A percentile compares a stretch with the other conserved stretches of the same genome.
Conservation (phyloP, 2,113 vertebrate species). For the Orycteropus afer region DNA sequence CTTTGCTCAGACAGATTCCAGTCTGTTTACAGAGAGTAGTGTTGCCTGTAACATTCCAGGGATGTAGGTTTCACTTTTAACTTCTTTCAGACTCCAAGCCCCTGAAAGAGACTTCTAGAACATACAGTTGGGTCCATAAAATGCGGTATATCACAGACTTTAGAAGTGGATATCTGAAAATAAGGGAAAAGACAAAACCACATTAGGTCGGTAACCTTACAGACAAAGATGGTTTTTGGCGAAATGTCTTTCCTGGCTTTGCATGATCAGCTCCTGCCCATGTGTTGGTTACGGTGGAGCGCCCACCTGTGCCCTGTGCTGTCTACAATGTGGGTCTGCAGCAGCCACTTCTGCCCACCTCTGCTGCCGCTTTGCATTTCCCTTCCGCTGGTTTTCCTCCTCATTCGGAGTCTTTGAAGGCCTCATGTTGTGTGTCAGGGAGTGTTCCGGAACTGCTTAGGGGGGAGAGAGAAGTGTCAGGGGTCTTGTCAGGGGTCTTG, state of each 20-base stretch:
- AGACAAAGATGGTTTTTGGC: background rate
- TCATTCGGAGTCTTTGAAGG: slow-evolving; percentile 18
- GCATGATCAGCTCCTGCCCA: background rate
- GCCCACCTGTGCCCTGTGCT: background rate
- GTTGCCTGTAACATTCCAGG: slow-evolving; percentile 32
- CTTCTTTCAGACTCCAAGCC: slow-evolving; percentile 11
- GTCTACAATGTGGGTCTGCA: background rate
- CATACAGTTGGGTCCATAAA: slow-evolving; percentile 17
- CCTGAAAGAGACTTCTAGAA: slow-evolving; percentile 33
- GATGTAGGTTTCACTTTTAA: slow-evolving; percentile 52
- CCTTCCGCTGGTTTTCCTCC: background rate
- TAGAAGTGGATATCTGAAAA: slow-evolving; percentile 48
- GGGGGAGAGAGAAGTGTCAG: slow-evolving; percentile 10
- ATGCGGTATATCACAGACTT: slow-evolving; percentile 26
- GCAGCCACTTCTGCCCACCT: slow-evolving; percentile 1
- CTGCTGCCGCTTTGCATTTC: background rate
- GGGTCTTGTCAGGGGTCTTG: background rate
- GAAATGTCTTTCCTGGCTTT: background rate
- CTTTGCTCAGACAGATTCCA: slow-evolving; percentile 54
- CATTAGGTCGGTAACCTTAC: background rate
- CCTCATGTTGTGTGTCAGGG: slow-evolving; percentile 32
- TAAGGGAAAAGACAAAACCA: slow-evolving; percentile 11
- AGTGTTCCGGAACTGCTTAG: no score
- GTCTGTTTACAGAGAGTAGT: slow-evolving; percentile 30
- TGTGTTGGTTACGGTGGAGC: background rate